Evolutionary conservation across 2,888 invertebrate species (phyloP).

Genomic region (Leistus spinibarbis): DNA sequence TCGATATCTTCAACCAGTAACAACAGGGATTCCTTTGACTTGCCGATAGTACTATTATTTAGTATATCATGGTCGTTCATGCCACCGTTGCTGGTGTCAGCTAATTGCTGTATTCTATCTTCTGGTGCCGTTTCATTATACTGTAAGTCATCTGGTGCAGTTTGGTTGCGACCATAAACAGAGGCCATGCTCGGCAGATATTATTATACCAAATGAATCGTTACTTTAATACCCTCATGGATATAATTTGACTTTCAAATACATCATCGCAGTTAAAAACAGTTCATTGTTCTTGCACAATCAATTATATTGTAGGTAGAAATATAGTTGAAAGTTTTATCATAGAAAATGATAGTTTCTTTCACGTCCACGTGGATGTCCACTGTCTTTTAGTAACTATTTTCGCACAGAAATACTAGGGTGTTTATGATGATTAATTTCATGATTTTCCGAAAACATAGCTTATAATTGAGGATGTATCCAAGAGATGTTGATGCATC

Average conservation of each 20-base stretch:
- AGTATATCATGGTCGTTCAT: not conserved
- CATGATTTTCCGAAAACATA: no score
- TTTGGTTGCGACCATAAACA: conserved; percentile 7
- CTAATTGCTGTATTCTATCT: not conserved
- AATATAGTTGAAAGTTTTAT: no score
- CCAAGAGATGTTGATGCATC: not conserved
- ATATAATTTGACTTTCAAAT: not conserved
- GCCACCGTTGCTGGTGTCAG: not conserved
- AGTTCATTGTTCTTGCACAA: no score
- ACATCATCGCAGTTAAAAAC: not conserved
- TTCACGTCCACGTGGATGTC: not conserved
- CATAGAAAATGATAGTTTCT: not conserved
- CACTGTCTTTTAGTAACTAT: not conserved
- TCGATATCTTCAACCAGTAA: conserved; percentile 77
- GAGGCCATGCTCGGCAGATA: conserved; percentile 16
- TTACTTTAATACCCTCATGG: not conserved
- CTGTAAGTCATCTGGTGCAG: conserved; percentile 39
- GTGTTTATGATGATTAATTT: no score
- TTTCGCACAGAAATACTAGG: no score
- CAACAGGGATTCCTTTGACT: conserved; percentile 62
- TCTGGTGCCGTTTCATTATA: conserved; percentile 39
- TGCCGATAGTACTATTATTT: conserved; percentile 47
- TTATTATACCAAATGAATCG: not conserved
- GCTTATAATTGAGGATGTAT: not conserved
- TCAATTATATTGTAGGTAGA: no score